Conservation (phyloP, 2,113 vertebrate species). For the Labrus mixtus region DNA sequence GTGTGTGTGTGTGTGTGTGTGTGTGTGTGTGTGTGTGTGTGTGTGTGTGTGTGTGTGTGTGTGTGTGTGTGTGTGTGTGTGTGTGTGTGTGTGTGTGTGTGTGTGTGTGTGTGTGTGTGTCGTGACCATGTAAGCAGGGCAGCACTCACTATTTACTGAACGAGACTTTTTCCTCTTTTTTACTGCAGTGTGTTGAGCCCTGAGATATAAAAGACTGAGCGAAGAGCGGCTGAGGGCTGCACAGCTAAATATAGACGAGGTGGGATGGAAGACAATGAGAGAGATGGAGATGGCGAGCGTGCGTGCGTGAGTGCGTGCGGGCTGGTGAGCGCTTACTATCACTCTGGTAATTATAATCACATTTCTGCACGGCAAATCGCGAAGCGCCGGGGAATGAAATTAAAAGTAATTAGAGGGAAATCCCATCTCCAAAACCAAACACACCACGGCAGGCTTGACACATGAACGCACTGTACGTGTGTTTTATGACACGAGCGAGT, state of each 20-base stretch:
- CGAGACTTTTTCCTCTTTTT: neutral
- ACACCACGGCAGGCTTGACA: neutral
- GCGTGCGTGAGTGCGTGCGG: neutral
- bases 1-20: slow-evolving; percentile 11
- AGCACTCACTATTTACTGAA: slow-evolving; percentile 44
- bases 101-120: slow-evolving; percentile 12
- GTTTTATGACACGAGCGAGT: neutral
- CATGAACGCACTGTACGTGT: neutral
- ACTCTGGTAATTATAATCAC: slow-evolving; percentile 45
- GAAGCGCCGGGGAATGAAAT: slow-evolving; percentile 9
- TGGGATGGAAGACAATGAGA: slow-evolving; percentile 53
- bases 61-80: slow-evolving; percentile 8
- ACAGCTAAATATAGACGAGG: slow-evolving; percentile 70
- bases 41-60: neutral
- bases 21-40: neutral
- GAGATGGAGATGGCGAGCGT: neutral
- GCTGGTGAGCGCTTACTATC: slow-evolving; percentile 34
- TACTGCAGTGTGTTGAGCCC: slow-evolving; percentile 31
- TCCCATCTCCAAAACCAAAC: slow-evolving; percentile 15
- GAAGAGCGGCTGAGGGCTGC: slow-evolving; percentile 49
- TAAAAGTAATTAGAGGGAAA: slow-evolving; percentile 39
- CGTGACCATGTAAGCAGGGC: slow-evolving; percentile 29
- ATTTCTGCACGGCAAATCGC: slow-evolving; percentile 33
- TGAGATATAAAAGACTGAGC: slow-evolving; percentile 33
- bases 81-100: neutral